These are phyloP conservation scores for Rissa tridactyla DNA, from an alignment of 2,113 vertebrate species.

Conservation along the genomic window DNA sequence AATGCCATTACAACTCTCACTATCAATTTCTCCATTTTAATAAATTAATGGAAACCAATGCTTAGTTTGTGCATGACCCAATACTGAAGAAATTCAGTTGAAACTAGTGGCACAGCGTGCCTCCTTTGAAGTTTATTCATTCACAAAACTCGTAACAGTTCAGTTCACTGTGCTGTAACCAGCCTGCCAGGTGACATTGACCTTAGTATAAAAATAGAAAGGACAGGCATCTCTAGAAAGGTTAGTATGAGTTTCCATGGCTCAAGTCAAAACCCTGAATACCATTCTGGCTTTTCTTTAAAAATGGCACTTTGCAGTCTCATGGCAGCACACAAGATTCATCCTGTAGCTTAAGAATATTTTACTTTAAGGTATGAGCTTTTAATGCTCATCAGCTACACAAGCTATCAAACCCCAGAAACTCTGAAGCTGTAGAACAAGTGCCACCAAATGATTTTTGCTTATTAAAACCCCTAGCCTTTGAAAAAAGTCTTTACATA, in stretches of 20 bases:
- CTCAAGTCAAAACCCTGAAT: neutral
- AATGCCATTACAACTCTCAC: neutral
- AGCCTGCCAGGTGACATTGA: slow-evolving; percentile 45
- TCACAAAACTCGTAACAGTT: slow-evolving; percentile 39
- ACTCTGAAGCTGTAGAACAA: neutral
- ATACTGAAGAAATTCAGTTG: neutral
- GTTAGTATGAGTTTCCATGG: neutral
- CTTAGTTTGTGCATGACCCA: neutral
- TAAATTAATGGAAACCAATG: neutral
- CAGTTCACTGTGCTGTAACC: slow-evolving; percentile 21
- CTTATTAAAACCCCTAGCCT: neutral
- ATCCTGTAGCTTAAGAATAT: neutral
- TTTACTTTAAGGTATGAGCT: neutral
- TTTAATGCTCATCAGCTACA: neutral
- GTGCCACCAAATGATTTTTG: neutral
- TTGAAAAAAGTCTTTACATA: neutral
- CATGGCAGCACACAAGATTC: neutral
- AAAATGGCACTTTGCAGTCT: neutral
- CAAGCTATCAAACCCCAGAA: neutral
- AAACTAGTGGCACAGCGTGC: neutral
- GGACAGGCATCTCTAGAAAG: slow-evolving; percentile 15
- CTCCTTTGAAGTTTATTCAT: slow-evolving; percentile 44
- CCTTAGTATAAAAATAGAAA: slow-evolving; percentile 56
- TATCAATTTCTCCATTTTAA: neutral
- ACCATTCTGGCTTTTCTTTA: neutral